Evolutionary conservation across 2,113 vertebrate species (phyloP), one percentile per base, ranked within the genome.

Genomic region (Anoplopoma fimbria): DNA sequence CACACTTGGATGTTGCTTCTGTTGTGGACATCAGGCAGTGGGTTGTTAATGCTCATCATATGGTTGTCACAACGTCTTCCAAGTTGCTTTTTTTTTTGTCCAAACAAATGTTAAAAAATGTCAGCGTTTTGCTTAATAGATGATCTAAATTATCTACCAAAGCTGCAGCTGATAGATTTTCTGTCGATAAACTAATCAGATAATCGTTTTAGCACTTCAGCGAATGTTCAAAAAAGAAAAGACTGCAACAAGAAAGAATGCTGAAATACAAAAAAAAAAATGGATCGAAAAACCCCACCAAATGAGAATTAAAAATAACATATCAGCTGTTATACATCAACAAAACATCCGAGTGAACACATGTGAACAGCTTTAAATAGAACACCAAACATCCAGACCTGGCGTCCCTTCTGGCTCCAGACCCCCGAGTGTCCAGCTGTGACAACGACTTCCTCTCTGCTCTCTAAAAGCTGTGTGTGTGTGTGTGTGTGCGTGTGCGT

Each of bases 391-490:
- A 29, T 14, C 51, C 21, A 31, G 53, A 68, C 63, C 19, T 29
- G 53, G 29, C 14, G 17, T 42, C 36, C 40, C 6, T 9, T 51
- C 55, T 53, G 77, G 45, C 63, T 69, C 55, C 72, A 58, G 77
- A 8, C 0, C 68, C 14, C 55, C n/a, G 5, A 1, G 45, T 17
- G 17, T 17, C 80, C 81, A 77, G 69, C 83, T 83, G 83, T 77
- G 80, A 77, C 72, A 70, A 68, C 4, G 0, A 75, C 78, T 68
- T 87, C 63, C 67, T 38, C 34, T 64, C 73, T 33, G 69, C 55
- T 81, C 6, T 19, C 33, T 47, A 2, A 55, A 74, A 38, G 15
- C 25, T 51, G 15, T 21, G n/a, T n/a, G 15, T 64, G 51, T 23
- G 2, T 9, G 31, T 29, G 33, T 5, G 45, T 58, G 15, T n/a